A percentile compares a stretch with the other conserved stretches of the same genome.
These are phyloP conservation scores for Engraulis encrasicolus DNA, from an alignment of 2,113 vertebrate genomes.

Conservation along the genomic window DNA sequence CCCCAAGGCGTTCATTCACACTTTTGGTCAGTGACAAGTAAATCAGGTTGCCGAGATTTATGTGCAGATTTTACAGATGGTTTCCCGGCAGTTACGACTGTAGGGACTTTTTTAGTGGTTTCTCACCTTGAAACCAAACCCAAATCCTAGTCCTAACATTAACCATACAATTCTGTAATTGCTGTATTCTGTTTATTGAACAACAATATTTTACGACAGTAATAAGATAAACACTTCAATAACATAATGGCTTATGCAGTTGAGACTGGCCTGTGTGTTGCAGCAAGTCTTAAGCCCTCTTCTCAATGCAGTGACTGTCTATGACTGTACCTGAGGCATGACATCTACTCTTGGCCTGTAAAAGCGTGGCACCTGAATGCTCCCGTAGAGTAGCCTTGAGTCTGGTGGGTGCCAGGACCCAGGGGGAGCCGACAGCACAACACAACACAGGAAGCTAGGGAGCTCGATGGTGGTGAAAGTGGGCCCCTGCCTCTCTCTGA, in stretches of 20 bases:
- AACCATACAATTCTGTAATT: too few species aligned
- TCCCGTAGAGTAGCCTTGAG: too few species aligned
- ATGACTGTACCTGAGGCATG: background rate
- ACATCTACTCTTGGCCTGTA: background rate
- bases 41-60: too few species aligned
- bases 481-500: conserved; percentile 3
- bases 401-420: conserved; percentile 33
- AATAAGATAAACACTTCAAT: background rate
- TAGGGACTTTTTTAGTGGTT: too few species aligned
- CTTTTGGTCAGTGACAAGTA: too few species aligned
- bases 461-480: background rate
- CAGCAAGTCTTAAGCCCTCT: background rate
- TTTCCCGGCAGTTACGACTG: too few species aligned
- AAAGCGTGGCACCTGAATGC: background rate
- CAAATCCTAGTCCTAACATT: too few species aligned
- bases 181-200: too few species aligned
- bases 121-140: too few species aligned
- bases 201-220: too few species aligned
- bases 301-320: background rate
- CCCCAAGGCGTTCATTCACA: too few species aligned
- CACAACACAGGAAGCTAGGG: conserved; percentile 44
- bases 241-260: background rate
- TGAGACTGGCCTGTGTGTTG: background rate
- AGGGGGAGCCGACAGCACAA: conserved; percentile 54
- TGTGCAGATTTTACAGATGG: too few species aligned